Base-by-base conservation (phyloP, 1,140 invertebrate species). In the Tyrophagus putrescentiae region DNA sequence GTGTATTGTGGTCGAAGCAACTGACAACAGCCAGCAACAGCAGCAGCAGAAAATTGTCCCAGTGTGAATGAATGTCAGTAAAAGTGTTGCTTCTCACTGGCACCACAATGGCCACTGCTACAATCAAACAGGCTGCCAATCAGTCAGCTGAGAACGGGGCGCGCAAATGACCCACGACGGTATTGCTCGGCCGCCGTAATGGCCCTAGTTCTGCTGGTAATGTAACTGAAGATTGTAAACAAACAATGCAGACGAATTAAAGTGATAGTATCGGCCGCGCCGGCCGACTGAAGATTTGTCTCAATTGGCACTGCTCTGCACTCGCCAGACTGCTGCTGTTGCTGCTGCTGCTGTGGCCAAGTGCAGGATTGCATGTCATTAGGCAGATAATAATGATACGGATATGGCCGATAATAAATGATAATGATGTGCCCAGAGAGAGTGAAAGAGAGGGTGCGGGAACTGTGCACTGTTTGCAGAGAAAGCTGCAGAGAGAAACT, bases 321-420 rank as follows among this genome's bases (percentile, higher is more conserved):
- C 21, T 13, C 36, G 21, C 36, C 21, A 39, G 13, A 21, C 21
- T 21, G 13, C 36, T 13, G 21, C 21, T 39, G 36, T 39, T n/a
- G n/a, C n/a, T n/a, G n/a, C n/a, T n/a, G n/a, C n/a, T n/a, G n/a
- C 13, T 39, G 36, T 39, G 36, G 36, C 13, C 13, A 13, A 13
- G 13, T 13, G 45, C 45, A 48, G 31, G 13, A 48, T 13, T 48
- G 45, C 45, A 48, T 48, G 45, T 48, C 45, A 48, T 48, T 48
- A 48, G 45, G 21, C 21, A 48, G 7, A 48, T 48, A n/a, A n/a
- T n/a, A 48, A 48, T 48, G 45, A 48, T 48, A 48, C 45, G 45
- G 45, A 48, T 48, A 48, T 48, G 45, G 45, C 18, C 45, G 45
- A 48, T 48, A 48, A 48, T 48, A 48, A 48, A 48, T 48, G 45